Conservation (phyloP, 2,888 invertebrate genomes). For the Incurvaria masculella region DNA sequence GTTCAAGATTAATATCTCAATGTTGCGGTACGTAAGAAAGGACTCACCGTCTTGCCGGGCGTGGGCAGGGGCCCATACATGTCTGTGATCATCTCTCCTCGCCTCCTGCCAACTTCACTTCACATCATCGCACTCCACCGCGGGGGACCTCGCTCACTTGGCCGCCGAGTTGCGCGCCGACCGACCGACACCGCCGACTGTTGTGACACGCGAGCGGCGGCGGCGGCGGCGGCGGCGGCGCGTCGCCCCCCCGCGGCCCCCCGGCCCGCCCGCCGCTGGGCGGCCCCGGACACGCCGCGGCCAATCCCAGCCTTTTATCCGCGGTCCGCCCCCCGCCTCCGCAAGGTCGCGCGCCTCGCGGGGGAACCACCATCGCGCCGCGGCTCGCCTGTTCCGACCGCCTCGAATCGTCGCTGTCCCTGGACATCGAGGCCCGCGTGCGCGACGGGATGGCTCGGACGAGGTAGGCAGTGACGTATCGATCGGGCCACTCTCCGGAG, state of each 20-base stretch:
- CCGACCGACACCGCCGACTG: not conserved
- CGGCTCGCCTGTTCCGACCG: conserved; percentile 48
- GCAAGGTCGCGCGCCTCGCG: conserved; percentile 40
- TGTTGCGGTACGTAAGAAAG: too few species aligned
- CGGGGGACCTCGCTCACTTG: not conserved
- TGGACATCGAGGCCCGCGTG: too few species aligned
- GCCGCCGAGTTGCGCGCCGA: not conserved
- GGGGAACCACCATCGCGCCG: conserved; percentile 52
- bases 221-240: conserved; percentile 22
- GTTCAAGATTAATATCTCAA: too few species aligned
- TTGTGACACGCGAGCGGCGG: conserved; percentile 12
- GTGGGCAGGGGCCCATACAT: conserved; percentile 51
- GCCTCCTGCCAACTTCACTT: not conserved
- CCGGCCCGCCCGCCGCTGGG: conserved; percentile 22
- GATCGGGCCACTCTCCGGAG: not conserved
- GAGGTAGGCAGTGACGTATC: too few species aligned
- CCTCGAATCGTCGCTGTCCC: too few species aligned
- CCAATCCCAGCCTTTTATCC: conserved; percentile 42
- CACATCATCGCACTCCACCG: not conserved
- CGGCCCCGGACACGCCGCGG: conserved; percentile 26
- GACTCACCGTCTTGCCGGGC: conserved; percentile 44
- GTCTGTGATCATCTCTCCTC: conserved; percentile 38
- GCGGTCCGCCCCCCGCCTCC: conserved; percentile 37
- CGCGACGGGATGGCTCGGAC: too few species aligned
- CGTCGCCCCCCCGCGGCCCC: conserved; percentile 13